Evolutionary conservation across 2,888 invertebrate species (phyloP), one percentile per base, ranked within the genome.

Genomic region (Tortricodes alternella): DNA sequence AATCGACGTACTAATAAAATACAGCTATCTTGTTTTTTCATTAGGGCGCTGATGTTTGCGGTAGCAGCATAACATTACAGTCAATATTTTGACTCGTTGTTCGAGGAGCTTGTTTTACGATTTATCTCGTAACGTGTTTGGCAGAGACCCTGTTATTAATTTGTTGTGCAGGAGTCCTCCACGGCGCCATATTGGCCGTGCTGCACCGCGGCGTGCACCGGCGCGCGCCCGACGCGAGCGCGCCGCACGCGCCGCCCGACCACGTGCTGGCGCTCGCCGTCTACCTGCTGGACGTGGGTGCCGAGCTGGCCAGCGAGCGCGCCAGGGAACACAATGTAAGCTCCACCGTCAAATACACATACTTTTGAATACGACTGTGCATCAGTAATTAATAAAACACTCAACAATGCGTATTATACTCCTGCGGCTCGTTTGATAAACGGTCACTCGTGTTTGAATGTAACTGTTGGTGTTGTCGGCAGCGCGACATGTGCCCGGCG

Each of bases 251-350:
- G 64, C 88, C 89, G 18, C 95, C 97, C 41, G 98, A 99, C 84
- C 97, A 97, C 82, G 94, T 97, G 68, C 92, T 98, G 69, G 96
- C 97, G 50, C 89, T 98, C 57, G 94, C 96, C 44, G 92, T 98
- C 11, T 98, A 97, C 81, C 92, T 99, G 56, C 89, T 99, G 60
- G 96, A 97, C 81, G 95, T 97, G 81, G 95, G 96, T 23, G 93
- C 97, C 5, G 92, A 83, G 61, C 76, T 83, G 52, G 84, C 82
- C 61, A 75, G 74, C 34, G 85, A 84, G 68, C 64, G 65, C 1
- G 71, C 73, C 52, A 43, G 41, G 13, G 41, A 61, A 2, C 62
- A 66, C 58, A 59, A 69, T 44, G 79, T 78, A 39, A 49, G 65
- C 62, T 32, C 15, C 9, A 15, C 6, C 9, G 13, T 7, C 6